Evolutionary conservation across 2,113 vertebrate species (phyloP), one percentile per base, ranked within the genome.

Genomic region (Periophthalmus modestus): DNA sequence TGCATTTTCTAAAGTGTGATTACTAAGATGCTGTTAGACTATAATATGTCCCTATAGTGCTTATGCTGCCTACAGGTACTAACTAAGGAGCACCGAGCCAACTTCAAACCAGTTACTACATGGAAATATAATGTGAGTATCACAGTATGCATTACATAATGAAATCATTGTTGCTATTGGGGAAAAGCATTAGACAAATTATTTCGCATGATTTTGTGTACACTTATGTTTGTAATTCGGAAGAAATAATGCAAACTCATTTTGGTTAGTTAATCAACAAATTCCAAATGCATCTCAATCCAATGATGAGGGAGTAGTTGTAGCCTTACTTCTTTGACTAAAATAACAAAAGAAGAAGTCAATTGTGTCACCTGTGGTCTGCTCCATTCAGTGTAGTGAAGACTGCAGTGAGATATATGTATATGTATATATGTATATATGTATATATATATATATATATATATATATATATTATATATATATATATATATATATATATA

Each of bases 101-200:
- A 66, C 71, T 66, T 76, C 12, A 78, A 78, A 68, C 69, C 74
- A 83, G 79, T 81, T 79, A 78, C 50, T 59, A 16, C 61, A 18
- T 70, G 34, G 6, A 68, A 43, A 47, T 4, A 69, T 24, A 12
- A 21, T 68, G 28, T 28, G 7, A 23, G 21, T 9, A 4, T 23
- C 57, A 15, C 23, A 15, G 5, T 15, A 59, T 4, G 5, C 28
- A 10, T 62, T 34, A 62, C 28, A 34, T 62, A 33, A 12, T 6
- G 4, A 28, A 10, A 21, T 55, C 7, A 55, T 55, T 21, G 11
- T 14, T 59, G 57, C 57, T 59, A 24, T 24, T 24, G 13, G 21
- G 21, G 23, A 6, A 58, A 58, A 54, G 1, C 7, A 7, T n/a
- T 54, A 9, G 1, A 0, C 47, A 19, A 18, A 52, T 0, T 16